Base-by-base conservation (phyloP, 2,113 vertebrate species). In the Naja naja region DNA sequence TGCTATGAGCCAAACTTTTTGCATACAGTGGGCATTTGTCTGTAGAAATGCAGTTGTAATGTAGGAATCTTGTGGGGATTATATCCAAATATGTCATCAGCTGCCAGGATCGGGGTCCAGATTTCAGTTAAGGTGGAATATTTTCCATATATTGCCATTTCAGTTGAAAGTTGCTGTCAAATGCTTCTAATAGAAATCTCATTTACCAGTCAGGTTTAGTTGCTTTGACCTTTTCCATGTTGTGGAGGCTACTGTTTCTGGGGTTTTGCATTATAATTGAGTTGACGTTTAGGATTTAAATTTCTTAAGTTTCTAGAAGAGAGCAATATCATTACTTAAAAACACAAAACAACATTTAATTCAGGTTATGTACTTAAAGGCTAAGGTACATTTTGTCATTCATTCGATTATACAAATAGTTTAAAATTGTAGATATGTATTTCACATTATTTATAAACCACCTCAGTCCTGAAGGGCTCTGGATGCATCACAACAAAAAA, bases 131-230 rank as follows among this genome's bases (percentile, higher is more conserved):
- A 86, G 43, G 69, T 60, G 55, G 88, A 90, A 90, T 90, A 87
- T 93, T 90, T 93, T 93, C 55, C 88, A 90, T 93, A 93, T 89
- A 93, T 53, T 93, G 54, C n/a, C 27, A 25, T 86, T 60, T 86
- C 55, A 93, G 88, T 43, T 93, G 92, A 90, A 93, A 93, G 55
- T 34, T 90, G 55, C 92, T 90, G 89, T 90, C 92, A 90, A 60
- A 90, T 27, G 86, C 81, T 39, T 30, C 43, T 93, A 90, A 56
- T 93, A 87, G 45, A 90, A 87, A 9, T 64, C 81, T 87, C 39
- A 58, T 90, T 90, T 90, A 85, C 34, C 34, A 55, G 47, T 14
- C 12, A 47, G 49, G 45, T 64, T 53, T 64, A 43, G 54, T 90
- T 14, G 45, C 89, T 87, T 60, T 90, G 92, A 93, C 92, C 92